Percentiles rank a stretch among this genome's conserved stretches.
phyloP scores from a whole-genome alignment of 2,797 vertebrate genomes.

The Diglossa cyanea region DNA sequence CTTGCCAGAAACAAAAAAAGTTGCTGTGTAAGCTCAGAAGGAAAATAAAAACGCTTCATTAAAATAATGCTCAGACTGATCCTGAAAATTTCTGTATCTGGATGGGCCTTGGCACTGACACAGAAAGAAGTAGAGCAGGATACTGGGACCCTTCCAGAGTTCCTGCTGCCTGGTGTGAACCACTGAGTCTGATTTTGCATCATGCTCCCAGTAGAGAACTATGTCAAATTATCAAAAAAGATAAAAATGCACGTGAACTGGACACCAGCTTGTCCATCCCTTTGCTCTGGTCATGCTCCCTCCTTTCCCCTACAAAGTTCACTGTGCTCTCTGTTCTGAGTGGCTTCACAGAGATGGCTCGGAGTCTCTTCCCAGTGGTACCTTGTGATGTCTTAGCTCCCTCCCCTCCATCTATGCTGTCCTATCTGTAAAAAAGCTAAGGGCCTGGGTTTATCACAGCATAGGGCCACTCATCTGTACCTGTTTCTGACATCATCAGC shows the following conservation, averaged over 20 bases:
- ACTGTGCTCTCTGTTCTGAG: background rate
- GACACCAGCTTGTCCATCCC: background rate
- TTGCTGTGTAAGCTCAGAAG: background rate
- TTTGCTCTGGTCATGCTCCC: background rate
- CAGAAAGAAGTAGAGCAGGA: background rate
- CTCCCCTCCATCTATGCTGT: background rate
- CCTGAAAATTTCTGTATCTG: background rate
- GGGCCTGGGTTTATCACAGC: background rate
- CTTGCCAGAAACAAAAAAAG: background rate
- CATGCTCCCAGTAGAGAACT: background rate
- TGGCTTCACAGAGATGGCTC: background rate
- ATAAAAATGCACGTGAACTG: background rate
- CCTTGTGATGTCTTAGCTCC: background rate
- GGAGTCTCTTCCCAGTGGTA: fast-evolving
- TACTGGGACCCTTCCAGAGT: background rate
- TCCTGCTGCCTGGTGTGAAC: background rate
- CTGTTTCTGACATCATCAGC: background rate
- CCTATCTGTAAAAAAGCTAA: background rate
- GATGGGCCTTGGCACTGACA: background rate
- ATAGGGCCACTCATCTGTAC: background rate
- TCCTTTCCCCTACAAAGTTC: background rate
- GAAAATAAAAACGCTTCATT: fast-evolving
- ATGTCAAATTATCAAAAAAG: background rate
- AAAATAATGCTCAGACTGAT: background rate
- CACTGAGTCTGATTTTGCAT: background rate